A percentile compares a stretch with the other conserved stretches of the same genome.
Conservation (phyloP, 2,797 vertebrate genomes). For the Carapus acus region DNA sequence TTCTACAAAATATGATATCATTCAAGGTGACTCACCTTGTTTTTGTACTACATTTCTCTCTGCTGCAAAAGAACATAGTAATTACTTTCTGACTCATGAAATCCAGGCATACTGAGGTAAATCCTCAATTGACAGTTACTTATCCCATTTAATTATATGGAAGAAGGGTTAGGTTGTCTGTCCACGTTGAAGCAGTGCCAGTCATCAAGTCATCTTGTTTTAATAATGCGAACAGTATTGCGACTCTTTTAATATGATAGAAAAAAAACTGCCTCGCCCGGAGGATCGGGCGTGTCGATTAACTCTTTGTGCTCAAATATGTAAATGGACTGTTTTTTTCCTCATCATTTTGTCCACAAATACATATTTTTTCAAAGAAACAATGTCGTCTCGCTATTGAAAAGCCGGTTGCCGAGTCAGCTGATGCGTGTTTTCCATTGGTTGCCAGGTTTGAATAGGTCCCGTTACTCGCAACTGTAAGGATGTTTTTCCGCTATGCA, state of each 20-base stretch:
- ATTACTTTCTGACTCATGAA: conserved; percentile 23
- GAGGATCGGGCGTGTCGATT: conserved; percentile 5
- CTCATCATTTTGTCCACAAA: too few species aligned
- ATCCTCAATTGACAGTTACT: conserved; percentile 45
- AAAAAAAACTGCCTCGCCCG: too few species aligned
- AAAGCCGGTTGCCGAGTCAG: conserved; percentile 12
- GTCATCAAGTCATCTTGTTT: too few species aligned
- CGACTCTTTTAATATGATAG: too few species aligned
- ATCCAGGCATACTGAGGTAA: conserved; percentile 16
- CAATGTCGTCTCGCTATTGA: neutral
- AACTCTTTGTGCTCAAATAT: conserved; percentile 9
- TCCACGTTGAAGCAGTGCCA: conserved; percentile 15
- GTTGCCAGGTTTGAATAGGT: conserved; percentile 44
- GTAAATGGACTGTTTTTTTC: too few species aligned
- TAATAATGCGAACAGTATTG: neutral
- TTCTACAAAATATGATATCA: neutral
- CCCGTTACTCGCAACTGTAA: too few species aligned
- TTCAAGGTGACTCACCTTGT: too few species aligned
- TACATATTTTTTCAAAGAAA: too few species aligned
- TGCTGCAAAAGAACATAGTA: neutral
- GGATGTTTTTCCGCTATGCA: too few species aligned
- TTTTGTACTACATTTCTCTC: neutral
- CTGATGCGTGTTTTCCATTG: neutral
- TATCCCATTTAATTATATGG: conserved; percentile 53
- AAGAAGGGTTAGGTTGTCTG: conserved; percentile 17